These are phyloP conservation scores for Corythornis cristatus DNA, from an alignment of 2,113 vertebrate genomes.

Conservation along the genomic window DNA sequence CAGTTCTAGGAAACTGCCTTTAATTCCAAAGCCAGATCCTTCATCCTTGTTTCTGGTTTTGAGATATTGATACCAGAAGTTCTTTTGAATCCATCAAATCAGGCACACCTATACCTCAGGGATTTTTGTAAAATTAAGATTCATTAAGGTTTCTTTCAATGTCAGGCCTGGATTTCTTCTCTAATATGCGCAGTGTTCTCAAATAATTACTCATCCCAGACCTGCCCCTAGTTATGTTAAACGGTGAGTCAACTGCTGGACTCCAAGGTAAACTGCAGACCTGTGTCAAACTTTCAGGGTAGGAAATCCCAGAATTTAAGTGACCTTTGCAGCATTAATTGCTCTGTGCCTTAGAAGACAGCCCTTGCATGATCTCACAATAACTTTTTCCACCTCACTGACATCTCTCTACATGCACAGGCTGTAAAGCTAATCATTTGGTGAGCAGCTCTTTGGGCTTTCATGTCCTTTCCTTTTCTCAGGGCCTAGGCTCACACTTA, in stretches of 20 bases:
- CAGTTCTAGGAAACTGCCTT: constrained; percentile 8
- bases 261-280: neutral
- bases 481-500: neutral
- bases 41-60: neutral
- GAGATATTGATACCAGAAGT: neutral
- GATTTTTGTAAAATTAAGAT: neutral
- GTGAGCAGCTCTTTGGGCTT: neutral
- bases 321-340: neutral
- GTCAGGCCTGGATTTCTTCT: neutral
- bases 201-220: neutral
- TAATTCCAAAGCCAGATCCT: neutral
- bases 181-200: neutral
- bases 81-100: neutral
- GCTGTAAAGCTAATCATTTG: neutral
- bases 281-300: neutral
- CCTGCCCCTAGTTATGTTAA: neutral
- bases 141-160: neutral
- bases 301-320: neutral
- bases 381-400: neutral
- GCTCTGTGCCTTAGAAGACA: neutral
- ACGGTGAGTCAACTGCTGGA: neutral
- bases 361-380: neutral
- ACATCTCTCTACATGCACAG: neutral
- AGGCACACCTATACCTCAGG: neutral
- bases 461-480: neutral